phyloP scores from a whole-genome alignment of 2,113 vertebrate species.

The Alces alces region DNA sequence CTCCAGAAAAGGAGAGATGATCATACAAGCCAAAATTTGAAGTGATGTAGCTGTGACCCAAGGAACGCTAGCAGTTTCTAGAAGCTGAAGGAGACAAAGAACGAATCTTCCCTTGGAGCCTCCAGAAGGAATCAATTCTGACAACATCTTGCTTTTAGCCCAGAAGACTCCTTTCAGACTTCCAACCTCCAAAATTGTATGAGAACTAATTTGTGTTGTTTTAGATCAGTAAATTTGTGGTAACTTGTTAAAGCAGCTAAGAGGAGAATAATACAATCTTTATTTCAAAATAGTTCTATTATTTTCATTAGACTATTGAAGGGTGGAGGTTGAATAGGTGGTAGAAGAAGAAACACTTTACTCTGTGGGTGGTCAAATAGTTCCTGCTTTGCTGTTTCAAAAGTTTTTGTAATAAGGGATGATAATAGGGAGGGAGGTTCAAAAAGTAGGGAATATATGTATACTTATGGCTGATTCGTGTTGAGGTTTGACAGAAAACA shows the following conservation, averaged over 20 bases:
- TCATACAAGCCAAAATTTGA: neutral
- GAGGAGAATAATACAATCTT: neutral
- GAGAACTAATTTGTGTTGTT: neutral
- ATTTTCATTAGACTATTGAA: neutral
- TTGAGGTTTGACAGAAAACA: neutral
- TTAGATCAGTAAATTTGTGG: neutral
- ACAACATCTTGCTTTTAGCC: neutral
- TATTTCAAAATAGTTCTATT: neutral
- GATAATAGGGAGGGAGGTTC: neutral
- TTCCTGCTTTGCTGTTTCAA: conserved; percentile 54
- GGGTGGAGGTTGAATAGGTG: neutral
- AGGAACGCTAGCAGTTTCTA: neutral
- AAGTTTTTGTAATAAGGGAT: neutral
- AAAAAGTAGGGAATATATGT: neutral
- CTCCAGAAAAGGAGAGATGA: neutral
- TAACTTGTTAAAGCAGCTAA: neutral
- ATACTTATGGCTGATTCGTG: neutral
- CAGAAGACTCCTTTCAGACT: neutral
- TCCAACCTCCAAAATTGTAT: neutral
- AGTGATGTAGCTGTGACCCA: neutral
- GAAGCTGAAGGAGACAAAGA: neutral
- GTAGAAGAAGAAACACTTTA: neutral
- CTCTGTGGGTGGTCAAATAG: neutral
- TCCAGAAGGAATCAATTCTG: neutral
- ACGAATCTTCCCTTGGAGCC: neutral